Conservation (phyloP, 2,113 vertebrate genomes). For the Ardeotis arabs region DNA sequence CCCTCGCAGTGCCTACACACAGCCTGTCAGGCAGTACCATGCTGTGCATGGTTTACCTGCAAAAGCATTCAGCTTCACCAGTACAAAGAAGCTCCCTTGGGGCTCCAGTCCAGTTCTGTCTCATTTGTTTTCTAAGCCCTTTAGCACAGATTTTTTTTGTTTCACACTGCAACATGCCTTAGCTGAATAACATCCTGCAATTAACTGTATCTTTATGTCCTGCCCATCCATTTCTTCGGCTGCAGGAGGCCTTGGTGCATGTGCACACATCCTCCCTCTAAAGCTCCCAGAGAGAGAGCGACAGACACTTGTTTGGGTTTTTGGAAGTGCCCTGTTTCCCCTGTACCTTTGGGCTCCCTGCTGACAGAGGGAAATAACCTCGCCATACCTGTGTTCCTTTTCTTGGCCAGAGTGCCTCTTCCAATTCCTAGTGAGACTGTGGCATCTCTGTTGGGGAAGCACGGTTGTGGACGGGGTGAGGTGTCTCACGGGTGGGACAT, state of each 20-base stretch:
- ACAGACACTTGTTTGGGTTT: neutral
- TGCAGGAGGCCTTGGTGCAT: neutral
- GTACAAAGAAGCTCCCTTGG: neutral
- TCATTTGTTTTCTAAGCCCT: neutral
- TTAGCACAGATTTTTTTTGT: neutral
- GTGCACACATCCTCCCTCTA: neutral
- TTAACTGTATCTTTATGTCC: neutral
- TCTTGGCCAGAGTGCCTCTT: neutral
- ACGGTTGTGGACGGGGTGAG: neutral
- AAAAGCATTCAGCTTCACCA: neutral
- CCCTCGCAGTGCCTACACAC: fast-evolving
- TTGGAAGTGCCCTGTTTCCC: neutral
- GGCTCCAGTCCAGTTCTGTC: neutral
- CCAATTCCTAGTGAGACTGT: fast-evolving
- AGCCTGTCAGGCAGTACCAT: neutral
- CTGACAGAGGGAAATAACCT: neutral
- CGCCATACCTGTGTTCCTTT: fast-evolving
- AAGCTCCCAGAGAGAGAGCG: neutral
- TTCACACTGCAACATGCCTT: fast-evolving
- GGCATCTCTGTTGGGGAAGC: neutral
- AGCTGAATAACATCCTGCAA: neutral
- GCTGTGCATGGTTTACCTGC: neutral
- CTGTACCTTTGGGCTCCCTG: neutral
- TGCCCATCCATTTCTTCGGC: neutral
- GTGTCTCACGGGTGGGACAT: neutral